Percentiles rank a stretch among this genome's conserved stretches.
Evolutionary conservation across 2,113 vertebrate genomes (phyloP).

Genomic region (Heptranchias perlo): DNA sequence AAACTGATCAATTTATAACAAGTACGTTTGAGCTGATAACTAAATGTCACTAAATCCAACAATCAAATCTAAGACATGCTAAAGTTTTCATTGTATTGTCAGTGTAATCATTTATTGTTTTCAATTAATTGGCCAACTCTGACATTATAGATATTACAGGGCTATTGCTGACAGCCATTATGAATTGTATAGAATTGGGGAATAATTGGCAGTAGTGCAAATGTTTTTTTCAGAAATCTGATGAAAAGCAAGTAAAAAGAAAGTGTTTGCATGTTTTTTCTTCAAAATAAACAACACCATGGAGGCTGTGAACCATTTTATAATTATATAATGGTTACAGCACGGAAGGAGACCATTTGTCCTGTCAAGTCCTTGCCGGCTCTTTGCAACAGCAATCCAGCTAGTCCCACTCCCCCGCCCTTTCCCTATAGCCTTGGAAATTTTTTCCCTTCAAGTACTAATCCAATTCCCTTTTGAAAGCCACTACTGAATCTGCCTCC

Average conservation of each 20-base stretch:
- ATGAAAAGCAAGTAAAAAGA: neutral
- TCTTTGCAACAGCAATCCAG: too few relatives aligned
- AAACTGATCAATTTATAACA: neutral
- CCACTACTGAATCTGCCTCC: too few relatives aligned
- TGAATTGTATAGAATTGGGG: neutral
- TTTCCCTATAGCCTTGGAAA: too few relatives aligned
- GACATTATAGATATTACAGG: neutral
- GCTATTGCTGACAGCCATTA: neutral
- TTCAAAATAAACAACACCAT: too few relatives aligned
- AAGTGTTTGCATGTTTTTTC: too few relatives aligned
- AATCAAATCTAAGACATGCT: neutral
- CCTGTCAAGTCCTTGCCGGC: too few relatives aligned
- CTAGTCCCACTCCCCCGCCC: too few relatives aligned
- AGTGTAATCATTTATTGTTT: neutral
- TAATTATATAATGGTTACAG: too few relatives aligned
- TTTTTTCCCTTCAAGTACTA: too few relatives aligned
- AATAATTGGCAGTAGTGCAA: neutral
- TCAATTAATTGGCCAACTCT: neutral
- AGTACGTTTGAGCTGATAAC: neutral
- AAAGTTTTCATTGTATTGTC: neutral
- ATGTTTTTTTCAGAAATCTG: neutral
- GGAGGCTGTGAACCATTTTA: too few relatives aligned
- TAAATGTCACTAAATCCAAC: neutral
- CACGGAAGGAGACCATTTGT: too few relatives aligned
- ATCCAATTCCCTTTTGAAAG: too few relatives aligned